Evolutionary conservation across 1,140 invertebrate genomes (phyloP).

Genomic region (Hylaeus volcanicus): DNA sequence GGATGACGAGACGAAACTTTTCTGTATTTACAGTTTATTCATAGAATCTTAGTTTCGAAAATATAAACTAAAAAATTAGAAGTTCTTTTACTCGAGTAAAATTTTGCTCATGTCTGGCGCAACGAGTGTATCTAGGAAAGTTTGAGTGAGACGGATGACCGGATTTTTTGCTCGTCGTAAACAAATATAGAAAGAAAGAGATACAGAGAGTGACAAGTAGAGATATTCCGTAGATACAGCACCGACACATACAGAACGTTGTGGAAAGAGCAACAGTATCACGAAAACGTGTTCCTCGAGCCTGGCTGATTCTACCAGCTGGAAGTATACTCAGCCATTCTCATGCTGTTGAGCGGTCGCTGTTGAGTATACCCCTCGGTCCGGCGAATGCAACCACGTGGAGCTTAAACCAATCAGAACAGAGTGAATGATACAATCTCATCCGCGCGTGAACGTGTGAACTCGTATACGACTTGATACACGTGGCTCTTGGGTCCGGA

Average conservation of each 20-base stretch:
- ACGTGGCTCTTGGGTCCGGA: slow-evolving; percentile 45
- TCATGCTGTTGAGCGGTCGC: slow-evolving; percentile 81
- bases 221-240: background rate
- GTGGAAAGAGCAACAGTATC: slow-evolving; percentile 15
- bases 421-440: slow-evolving; percentile 53
- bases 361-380: slow-evolving; percentile 80
- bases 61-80: too few relatives aligned
- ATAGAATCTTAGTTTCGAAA: too few relatives aligned
- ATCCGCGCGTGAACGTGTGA: too few relatives aligned
- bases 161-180: slow-evolving; percentile 15
- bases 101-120: too few relatives aligned
- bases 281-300: slow-evolving; percentile 60
- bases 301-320: slow-evolving; percentile 78
- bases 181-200: slow-evolving; percentile 30
- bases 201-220: slow-evolving; percentile 9
- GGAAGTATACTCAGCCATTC: slow-evolving; percentile 81
- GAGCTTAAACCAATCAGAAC: slow-evolving; percentile 75
- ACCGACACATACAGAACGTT: slow-evolving; percentile 22
- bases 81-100: too few relatives aligned
- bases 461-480: slow-evolving; percentile 29
- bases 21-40: too few relatives aligned
- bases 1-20: too few relatives aligned
- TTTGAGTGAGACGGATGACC: slow-evolving; percentile 54
- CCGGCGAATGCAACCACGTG: slow-evolving; percentile 76
- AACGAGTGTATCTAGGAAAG: slow-evolving; percentile 30